Evolutionary conservation across 2,113 vertebrate species (phyloP).

Genomic region (Ammospiza caudacuta): DNA sequence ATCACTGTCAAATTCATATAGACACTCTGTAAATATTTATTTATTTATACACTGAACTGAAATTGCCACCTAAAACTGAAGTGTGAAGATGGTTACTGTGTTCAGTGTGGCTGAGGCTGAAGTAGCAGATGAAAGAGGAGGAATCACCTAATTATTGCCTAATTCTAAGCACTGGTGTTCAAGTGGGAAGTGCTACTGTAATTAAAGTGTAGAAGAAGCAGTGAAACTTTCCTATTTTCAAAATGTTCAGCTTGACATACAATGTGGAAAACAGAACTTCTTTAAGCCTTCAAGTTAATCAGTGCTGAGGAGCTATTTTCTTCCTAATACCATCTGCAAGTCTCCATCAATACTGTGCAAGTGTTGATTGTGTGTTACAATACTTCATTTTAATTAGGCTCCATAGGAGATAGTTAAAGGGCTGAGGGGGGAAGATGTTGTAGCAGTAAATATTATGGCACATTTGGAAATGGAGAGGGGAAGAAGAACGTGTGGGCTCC

Average conservation of each 20-base stretch:
- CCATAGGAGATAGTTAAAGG: neutral
- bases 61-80: neutral
- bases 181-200: neutral
- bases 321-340: neutral
- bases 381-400: conserved; percentile 61
- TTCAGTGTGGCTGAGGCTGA: neutral
- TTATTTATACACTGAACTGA: neutral
- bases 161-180: neutral
- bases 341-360: neutral
- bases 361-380: conserved; percentile 4
- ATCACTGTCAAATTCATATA: neutral
- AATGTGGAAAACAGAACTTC: neutral
- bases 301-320: neutral
- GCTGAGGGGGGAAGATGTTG: neutral
- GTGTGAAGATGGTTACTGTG: neutral
- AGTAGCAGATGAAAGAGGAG: neutral
- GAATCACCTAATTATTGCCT: neutral
- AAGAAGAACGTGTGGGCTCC: neutral
- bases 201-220: neutral
- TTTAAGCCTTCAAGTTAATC: neutral
- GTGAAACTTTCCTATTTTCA: neutral
- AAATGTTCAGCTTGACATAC: neutral
- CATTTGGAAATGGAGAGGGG: neutral
- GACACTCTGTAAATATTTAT: neutral
- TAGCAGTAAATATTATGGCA: conserved; percentile 37